phyloP scores from a whole-genome alignment of 2,797 vertebrate species.

The Merluccius polli region DNA sequence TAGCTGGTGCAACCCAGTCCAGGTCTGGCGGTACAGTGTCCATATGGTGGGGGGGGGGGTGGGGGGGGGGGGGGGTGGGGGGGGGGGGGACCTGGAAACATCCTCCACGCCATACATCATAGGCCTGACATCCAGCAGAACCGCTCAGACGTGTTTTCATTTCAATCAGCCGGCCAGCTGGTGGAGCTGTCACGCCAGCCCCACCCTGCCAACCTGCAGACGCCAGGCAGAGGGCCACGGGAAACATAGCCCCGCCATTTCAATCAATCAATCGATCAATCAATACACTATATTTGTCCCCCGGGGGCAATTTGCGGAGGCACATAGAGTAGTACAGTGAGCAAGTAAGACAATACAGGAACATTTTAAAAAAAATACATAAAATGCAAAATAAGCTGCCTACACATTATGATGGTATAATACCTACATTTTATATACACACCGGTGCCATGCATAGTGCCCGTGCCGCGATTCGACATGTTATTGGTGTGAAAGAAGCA shows the following conservation, averaged over 20 bases:
- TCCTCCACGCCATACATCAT: constrained; percentile 92
- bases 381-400: no score
- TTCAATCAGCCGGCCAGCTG: constrained; percentile 91
- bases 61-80: no score
- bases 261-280: no score
- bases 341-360: no score
- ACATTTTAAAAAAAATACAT: no score
- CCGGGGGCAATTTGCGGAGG: no score
- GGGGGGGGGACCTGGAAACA: constrained; percentile 83
- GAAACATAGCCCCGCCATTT: not conserved
- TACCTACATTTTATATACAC: no score
- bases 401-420: no score
- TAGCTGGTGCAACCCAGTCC: no score
- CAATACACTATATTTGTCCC: no score
- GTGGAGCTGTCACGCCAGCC: not conserved
- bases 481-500: not conserved
- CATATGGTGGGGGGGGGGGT: constrained; percentile 22
- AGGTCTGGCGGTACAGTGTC: not conserved
- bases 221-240: no score
- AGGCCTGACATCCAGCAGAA: constrained; percentile 75
- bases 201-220: not conserved
- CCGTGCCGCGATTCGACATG: not conserved
- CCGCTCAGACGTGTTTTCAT: constrained; percentile 89
- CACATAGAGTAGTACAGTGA: no score
- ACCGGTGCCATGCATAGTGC: not conserved